These are phyloP conservation scores for Geotrypetes seraphini DNA, from an alignment of 2,797 vertebrate species.

Conservation along the genomic window DNA sequence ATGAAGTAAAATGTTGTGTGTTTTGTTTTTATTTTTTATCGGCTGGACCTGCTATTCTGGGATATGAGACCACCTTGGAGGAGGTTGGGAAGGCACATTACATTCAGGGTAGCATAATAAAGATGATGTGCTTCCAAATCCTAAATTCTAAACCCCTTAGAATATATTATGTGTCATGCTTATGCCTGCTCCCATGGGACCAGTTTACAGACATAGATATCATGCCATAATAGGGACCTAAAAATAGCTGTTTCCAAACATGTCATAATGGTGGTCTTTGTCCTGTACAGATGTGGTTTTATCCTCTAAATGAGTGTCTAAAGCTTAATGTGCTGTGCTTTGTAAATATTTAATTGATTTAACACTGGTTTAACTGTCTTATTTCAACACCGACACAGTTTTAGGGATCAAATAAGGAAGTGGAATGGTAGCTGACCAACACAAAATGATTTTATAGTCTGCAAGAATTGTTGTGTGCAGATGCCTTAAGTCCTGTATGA, in stretches of 20 bases:
- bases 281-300: conserved; percentile 66
- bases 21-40: conserved; percentile 17
- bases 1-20: conserved; percentile 45
- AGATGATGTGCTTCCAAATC: conserved; percentile 49
- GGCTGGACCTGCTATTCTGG: conserved; percentile 56
- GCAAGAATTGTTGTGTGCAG: conserved; percentile 53
- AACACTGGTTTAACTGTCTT: conserved; percentile 72
- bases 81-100: conserved; percentile 42
- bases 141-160: conserved; percentile 41
- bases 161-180: conserved; percentile 53
- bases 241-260: conserved; percentile 60
- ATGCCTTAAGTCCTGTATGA: conserved; percentile 76
- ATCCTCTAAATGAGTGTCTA: conserved; percentile 50
- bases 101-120: conserved; percentile 47
- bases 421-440: conserved; percentile 52
- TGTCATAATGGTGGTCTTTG: conserved; percentile 55
- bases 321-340: conserved; percentile 67
- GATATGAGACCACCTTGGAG: conserved; percentile 44
- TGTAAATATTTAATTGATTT: conserved; percentile 85
- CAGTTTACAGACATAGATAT: conserved; percentile 50
- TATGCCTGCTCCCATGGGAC: conserved; percentile 53
- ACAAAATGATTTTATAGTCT: conserved; percentile 53
- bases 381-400: conserved; percentile 65
- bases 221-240: conserved; percentile 58
- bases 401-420: conserved; percentile 53